A percentile compares a stretch with the other conserved stretches of the same genome.
phyloP scores from a whole-genome alignment of 1,140 invertebrate species.

The Dreissena rostriformis region DNA sequence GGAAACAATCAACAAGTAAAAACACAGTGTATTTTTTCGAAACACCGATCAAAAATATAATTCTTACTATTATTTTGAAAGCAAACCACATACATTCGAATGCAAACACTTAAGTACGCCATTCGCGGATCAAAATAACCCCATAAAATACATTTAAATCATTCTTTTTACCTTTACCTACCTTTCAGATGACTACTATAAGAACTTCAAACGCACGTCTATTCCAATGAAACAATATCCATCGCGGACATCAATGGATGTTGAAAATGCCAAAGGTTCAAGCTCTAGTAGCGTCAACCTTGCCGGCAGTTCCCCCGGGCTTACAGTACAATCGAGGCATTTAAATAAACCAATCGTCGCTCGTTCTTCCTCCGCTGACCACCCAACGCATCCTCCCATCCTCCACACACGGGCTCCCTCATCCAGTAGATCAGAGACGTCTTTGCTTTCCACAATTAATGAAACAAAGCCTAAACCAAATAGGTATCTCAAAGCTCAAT shows the following conservation, averaged over 20 bases:
- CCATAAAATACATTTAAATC: no score
- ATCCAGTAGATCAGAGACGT: conserved; percentile 58
- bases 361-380: conserved; percentile 40
- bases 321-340: neutral
- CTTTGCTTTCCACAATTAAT: conserved; percentile 45
- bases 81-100: no score
- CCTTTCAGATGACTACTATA: conserved; percentile 60
- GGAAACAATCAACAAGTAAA: no score
- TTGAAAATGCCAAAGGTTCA: conserved; percentile 5
- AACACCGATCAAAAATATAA: no score
- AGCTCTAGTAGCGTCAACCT: conserved; percentile 3
- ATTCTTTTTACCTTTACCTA: no score
- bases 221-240: conserved; percentile 3
- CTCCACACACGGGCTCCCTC: conserved; percentile 70
- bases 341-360: conserved; percentile 37
- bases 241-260: conserved; percentile 14
- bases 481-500: conserved; percentile 69
- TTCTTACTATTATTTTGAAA: no score
- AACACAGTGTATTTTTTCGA: no score
- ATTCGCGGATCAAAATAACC: no score
- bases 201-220: conserved; percentile 45
- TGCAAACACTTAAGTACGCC: no score
- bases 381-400: conserved; percentile 66
- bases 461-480: conserved; percentile 68
- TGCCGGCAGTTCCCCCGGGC: conserved; percentile 19